phyloP scores from a whole-genome alignment of 2,888 invertebrate species.

The Dolomedes plantarius region DNA sequence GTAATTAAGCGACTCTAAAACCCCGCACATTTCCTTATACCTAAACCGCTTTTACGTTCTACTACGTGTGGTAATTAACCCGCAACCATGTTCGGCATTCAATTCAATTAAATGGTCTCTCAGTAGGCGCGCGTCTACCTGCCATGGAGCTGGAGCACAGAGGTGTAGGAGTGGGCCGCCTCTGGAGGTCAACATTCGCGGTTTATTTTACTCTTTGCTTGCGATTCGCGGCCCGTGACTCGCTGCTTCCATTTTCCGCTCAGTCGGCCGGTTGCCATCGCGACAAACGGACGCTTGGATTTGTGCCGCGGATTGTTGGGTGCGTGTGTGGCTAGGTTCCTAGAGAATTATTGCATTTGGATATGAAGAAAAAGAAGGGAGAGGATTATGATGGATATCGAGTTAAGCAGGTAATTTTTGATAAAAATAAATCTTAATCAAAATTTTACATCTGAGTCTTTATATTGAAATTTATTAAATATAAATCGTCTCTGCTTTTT shows the following conservation, averaged over 20 bases:
- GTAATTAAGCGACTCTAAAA: neutral
- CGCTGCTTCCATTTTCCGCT: constrained; percentile 1
- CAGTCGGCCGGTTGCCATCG: constrained; percentile 38
- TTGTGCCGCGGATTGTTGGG: constrained; percentile 7
- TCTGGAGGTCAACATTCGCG: constrained; percentile 57
- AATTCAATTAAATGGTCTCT: neutral
- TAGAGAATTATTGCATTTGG: constrained; percentile 22
- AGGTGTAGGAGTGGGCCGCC: constrained; percentile 48
- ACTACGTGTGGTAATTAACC: neutral
- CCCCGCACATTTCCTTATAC: neutral
- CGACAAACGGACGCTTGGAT: constrained; percentile 31
- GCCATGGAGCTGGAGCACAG: neutral
- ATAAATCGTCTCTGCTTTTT: too few relatives aligned
- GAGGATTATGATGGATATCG: constrained; percentile 59
- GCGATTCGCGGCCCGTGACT: constrained; percentile 20
- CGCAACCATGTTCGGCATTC: neutral
- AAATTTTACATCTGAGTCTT: too few relatives aligned
- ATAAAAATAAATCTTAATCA: too few relatives aligned
- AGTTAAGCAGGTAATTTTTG: constrained; percentile 51
- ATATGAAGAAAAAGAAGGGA: constrained; percentile 52
- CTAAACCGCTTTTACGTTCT: neutral
- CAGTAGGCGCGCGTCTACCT: constrained; percentile 4
- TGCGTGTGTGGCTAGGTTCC: neutral
- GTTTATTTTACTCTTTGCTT: constrained; percentile 14
- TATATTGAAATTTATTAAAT: too few relatives aligned